Conservation (phyloP, 92 coral and sea anemone species). For the Phenganax marumi region DNA sequence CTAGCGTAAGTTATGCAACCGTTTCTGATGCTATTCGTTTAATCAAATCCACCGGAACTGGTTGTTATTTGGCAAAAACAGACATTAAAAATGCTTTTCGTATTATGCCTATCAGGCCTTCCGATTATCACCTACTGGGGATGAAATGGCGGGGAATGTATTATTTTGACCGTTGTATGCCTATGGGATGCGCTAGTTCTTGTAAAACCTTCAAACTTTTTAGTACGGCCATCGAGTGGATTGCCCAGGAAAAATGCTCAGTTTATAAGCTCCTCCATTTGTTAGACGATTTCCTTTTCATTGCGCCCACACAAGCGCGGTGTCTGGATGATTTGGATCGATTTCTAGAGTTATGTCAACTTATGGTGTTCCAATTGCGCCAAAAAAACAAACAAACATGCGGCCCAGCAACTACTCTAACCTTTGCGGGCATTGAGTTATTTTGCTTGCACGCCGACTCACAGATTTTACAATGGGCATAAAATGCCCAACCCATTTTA, state of each 20-base stretch:
- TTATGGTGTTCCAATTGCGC: conserved; percentile 47
- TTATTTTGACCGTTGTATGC: conserved; percentile 41
- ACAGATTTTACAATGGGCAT: too few species aligned
- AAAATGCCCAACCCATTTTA: too few species aligned
- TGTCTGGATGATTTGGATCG: conserved; percentile 21
- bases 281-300: conserved; percentile 57
- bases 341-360: conserved; percentile 33
- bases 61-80: conserved; percentile 51
- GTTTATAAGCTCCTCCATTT: conserved; percentile 32
- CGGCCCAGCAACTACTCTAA: conserved; percentile 42
- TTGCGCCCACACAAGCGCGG: conserved; percentile 9
- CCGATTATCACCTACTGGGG: conserved; percentile 42
- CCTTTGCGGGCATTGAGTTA: conserved; percentile 65
- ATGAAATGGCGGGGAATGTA: conserved; percentile 43
- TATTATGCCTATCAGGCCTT: conserved; percentile 48
- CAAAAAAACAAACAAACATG: conserved; percentile 41
- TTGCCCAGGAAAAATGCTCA: conserved; percentile 14
- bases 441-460: conserved; percentile 56
- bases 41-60: conserved; percentile 22
- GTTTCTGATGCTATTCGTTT: conserved; percentile 26
- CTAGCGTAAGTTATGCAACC: conserved; percentile 46
- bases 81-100: too few species aligned
- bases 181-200: conserved; percentile 43
- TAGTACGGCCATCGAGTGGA: conserved; percentile 51
- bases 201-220: too few species aligned